A percentile compares a stretch with the other conserved stretches of the same genome.
phyloP scores from a whole-genome alignment of 2,113 vertebrate genomes.

The Otus sunia region DNA sequence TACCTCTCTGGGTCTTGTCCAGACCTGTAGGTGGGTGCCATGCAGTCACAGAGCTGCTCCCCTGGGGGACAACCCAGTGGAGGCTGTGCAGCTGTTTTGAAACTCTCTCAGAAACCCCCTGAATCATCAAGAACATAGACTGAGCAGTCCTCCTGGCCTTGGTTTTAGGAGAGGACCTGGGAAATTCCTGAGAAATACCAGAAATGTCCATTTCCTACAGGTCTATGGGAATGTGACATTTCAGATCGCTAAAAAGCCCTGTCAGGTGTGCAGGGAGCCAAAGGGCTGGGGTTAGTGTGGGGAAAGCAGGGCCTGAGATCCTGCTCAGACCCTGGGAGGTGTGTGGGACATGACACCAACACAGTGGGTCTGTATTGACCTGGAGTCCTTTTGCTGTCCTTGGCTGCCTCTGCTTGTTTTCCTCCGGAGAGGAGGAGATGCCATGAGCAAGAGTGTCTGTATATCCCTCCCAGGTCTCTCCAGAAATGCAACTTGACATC shows the following conservation, averaged over 20 bases:
- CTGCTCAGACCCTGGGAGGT: not conserved
- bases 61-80: not conserved
- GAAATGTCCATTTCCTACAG: not conserved
- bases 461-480: constrained; percentile 78
- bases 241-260: not conserved
- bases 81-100: too few relatives aligned
- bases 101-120: not conserved
- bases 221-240: not conserved
- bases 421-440: not conserved
- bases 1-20: not conserved
- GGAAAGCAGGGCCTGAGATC: not conserved
- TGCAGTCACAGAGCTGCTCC: not conserved
- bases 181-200: not conserved
- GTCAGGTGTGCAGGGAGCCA: not conserved
- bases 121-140: not conserved
- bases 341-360: not conserved
- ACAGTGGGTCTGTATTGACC: rapidly evolving
- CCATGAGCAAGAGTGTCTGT: rapidly evolving
- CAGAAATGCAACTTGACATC: constrained; percentile 84
- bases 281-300: rapidly evolving
- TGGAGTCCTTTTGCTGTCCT: not conserved
- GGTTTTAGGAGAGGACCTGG: not conserved
- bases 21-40: not conserved
- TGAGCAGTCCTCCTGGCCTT: not conserved
- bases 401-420: not conserved